A percentile compares a stretch with the other conserved stretches of the same genome.
These are phyloP conservation scores for Clarias laeviceps DNA, from an alignment of 2,797 vertebrate species.

Conservation along the genomic window DNA sequence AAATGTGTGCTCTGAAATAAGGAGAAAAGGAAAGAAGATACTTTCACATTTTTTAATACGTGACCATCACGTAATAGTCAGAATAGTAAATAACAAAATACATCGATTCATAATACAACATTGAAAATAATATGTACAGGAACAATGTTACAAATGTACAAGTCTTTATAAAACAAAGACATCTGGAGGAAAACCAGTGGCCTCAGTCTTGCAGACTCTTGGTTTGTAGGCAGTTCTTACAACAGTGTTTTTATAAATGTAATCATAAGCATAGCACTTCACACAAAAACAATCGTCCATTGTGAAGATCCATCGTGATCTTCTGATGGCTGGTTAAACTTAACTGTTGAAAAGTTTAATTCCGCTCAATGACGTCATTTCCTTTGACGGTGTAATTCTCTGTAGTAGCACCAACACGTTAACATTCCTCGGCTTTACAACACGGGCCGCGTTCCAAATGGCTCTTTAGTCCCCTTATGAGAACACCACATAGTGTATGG, in stretches of 20 bases:
- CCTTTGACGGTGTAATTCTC: slow-evolving; percentile 16
- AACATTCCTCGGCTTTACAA: slow-evolving; percentile 36
- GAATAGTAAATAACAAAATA: slow-evolving; percentile 80
- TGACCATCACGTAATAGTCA: slow-evolving; percentile 80
- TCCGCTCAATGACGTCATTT: slow-evolving; percentile 23
- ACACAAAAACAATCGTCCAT: slow-evolving; percentile 17
- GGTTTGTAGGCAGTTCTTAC: slow-evolving; percentile 31
- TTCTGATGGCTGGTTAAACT: slow-evolving; percentile 19
- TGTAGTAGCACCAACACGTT: slow-evolving; percentile 49
- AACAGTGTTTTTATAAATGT: slow-evolving; percentile 31
- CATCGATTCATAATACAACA: slow-evolving; percentile 70
- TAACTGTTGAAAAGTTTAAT: not conserved
- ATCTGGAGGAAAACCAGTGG: slow-evolving; percentile 42
- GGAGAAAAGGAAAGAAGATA: slow-evolving; percentile 10
- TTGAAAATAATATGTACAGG: slow-evolving; percentile 76
- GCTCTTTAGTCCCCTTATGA: not conserved
- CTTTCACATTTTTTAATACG: slow-evolving; percentile 84
- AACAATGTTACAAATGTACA: slow-evolving; percentile 70
- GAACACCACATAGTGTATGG: not conserved
- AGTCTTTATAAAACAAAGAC: slow-evolving; percentile 90
- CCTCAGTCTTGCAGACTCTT: slow-evolving; percentile 35
- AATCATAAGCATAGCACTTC: slow-evolving; percentile 36
- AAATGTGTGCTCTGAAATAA: slow-evolving; percentile 22
- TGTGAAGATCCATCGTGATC: not conserved
- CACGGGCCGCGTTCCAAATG: slow-evolving; percentile 13